These are phyloP conservation scores for Vulpes ferrilata DNA, from an alignment of 2,113 vertebrate genomes.

Conservation along the genomic window DNA sequence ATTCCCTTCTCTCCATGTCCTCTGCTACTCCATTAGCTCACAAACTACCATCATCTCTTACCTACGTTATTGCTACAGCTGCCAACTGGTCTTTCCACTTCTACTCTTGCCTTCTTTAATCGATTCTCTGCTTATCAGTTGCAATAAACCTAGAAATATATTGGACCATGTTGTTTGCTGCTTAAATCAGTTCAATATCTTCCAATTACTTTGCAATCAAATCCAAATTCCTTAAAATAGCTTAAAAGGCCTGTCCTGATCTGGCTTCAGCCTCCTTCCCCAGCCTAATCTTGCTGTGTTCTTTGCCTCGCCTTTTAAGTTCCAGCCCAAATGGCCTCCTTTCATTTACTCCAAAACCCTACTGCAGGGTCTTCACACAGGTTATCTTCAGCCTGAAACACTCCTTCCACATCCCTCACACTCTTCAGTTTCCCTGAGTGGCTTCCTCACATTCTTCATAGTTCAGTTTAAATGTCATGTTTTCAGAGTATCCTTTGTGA, in stretches of 20 bases:
- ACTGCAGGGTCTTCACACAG: background rate
- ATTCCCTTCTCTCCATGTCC: background rate
- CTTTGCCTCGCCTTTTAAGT: background rate
- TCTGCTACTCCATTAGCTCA: background rate
- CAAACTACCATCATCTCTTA: background rate
- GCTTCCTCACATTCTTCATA: constrained; percentile 21
- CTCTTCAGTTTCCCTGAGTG: background rate
- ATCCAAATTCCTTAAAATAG: constrained; percentile 51
- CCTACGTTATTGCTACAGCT: background rate
- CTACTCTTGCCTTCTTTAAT: background rate
- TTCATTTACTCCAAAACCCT: constrained; percentile 21
- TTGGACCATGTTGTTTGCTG: constrained; percentile 1
- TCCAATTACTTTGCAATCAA: constrained; percentile 30
- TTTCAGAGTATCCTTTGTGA: constrained; percentile 15
- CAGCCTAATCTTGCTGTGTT: background rate
- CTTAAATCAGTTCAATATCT: background rate
- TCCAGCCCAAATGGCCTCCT: background rate
- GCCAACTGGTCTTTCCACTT: background rate
- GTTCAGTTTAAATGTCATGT: background rate
- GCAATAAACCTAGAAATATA: constrained; percentile 30
- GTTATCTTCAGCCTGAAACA: constrained; percentile 7
- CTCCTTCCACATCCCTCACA: background rate
- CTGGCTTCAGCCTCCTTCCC: background rate
- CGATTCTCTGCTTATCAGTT: background rate
- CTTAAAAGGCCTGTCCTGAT: background rate